Base-by-base conservation (phyloP, 2,888 invertebrate genomes). In the Elegia similella region DNA sequence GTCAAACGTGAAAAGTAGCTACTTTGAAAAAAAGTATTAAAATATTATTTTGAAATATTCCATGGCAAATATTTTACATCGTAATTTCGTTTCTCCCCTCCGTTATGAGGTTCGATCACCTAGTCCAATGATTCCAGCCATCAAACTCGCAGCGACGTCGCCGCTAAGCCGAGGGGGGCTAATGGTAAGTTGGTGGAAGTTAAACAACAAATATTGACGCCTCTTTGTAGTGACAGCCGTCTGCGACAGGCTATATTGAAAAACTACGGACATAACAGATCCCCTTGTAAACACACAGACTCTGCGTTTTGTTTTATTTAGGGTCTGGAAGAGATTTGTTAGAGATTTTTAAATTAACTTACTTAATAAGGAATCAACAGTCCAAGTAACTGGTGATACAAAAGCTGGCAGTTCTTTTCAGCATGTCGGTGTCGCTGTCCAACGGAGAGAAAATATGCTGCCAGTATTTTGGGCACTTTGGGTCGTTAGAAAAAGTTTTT, bases 191-290 rank as follows among this genome's bases (percentile, higher is more conserved):
- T 43, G 53, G 43, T 43, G 42, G 30, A 53, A 53, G 43, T 53
- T 53, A 30, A 53, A 42, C 46, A 47, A 47, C 55, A 47, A 55
- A 55, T 55, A 55, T 55, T 55, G 55, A 55, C 55, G 46, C 23
- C 13, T 47, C 46, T 46, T 46, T 44, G 34, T 55, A 38, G 34
- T 47, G 47, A 55, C 55, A 44, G 38, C 55, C 46, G 34, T 12
- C 46, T 54, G 43, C 44, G 32, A 46, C 34, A 46, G 16, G 30
- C 44, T 55, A 43, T 48, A 46, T 46, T 48, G 8, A 48, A 48
- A 30, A 48, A 48, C 48, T 48, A 32, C 32, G 32, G 30, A 48
- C 15, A 32, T 5, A 38, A 12, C 38, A 10, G 10, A 10, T 6
- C 38, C n/a, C n/a, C 12, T 38, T 12, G 38, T 8, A 38, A 38